Evolutionary conservation across 2,797 vertebrate species (phyloP), one percentile per base, ranked within the genome.

Genomic region (Darevskia nairensis): DNA sequence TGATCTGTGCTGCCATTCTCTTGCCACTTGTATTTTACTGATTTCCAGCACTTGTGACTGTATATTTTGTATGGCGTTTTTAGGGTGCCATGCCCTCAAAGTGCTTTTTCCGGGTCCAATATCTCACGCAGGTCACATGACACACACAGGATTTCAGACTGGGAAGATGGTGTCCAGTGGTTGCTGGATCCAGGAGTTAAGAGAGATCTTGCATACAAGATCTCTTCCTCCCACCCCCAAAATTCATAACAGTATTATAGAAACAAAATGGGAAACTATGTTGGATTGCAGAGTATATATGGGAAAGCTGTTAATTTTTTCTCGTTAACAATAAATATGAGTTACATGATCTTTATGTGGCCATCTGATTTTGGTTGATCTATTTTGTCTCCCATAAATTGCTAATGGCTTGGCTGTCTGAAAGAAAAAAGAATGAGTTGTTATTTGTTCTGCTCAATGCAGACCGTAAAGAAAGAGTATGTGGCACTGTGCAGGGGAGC

Each of bases 241-340:
- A 69, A 69, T 27, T 69, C 68, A 69, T 29, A 69, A 11, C 50
- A 50, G 50, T 61, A 87, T 89, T 93, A 27, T 84, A 87, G 85
- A 81, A 90, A 68, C 46, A 10, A 80, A 61, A 82, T 44, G 82
- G 84, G 91, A 55, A 91, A 91, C 89, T 71, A 17, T 80, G 64
- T 80, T 84, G 1, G 35, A 90, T 32, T 61, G 35, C 59, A 78
- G 9, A 15, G 1, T 39, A n/a, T 90, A 91, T 92, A 85, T 87
- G 61, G 78, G 90, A 90, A 44, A 87, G 69, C 88, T 89, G 77
- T 59, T 89, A 81, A 87, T 74, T 80, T 76, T 94, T 90, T 90
- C 82, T 90, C 90, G 39, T 91, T 59, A 87, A 6, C 90, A 32
- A 46, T 75, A n/a, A 82, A 46, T 81, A 66, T 46, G 11, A 41